Evolutionary conservation across 1,140 invertebrate genomes (phyloP), one percentile per base, ranked within the genome.

Genomic region (Cherax destructor): DNA sequence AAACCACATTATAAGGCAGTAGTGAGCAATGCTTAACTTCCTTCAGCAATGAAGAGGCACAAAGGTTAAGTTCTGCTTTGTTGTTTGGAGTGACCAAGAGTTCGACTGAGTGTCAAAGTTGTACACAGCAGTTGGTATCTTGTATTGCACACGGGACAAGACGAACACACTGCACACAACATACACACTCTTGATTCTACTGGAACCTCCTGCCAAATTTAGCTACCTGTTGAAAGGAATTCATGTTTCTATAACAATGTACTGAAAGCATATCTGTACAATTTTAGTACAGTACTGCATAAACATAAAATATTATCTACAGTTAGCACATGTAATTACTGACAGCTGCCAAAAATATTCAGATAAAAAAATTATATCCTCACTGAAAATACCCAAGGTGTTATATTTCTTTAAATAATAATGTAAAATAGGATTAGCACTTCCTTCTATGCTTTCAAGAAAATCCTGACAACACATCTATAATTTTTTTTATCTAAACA

Each of bases 151-250:
- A 74, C n/a, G 24, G 30, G 69, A 1, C 30, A n/a, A 74, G 69
- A 74, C 30, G 24, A 74, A 74, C 30, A n/a, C 0, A 74, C 69
- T 74, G n/a, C 69, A 74, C 69, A 74, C 69, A 74, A 74, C 69
- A 74, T 30, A 0, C 69, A 74, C 69, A 30, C 69, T 74, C 16
- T 10, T 74, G 69, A 74, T 74, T 11, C 69, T 74, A 74, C 24
- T 30, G 69, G 21, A 74, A 41, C n/a, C 69, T 69, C 65, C 21
- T 30, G 69, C 24, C 69, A 74, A 74, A 74, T 74, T 21, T 21
- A 74, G 24, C 69, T 74, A 74, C 69, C 69, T 74, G 69, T 74
- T 74, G 69, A 30, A 30, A 74, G 21, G 21, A 74, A 74, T 74
- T 74, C 6, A 74, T 13, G 18, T 21, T 18, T 13, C 21, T 65